Percentiles rank a stretch among this genome's conserved stretches.
These are phyloP conservation scores for Hemicrepidius hirtus DNA, from an alignment of 2,888 invertebrate species.

Conservation along the genomic window DNA sequence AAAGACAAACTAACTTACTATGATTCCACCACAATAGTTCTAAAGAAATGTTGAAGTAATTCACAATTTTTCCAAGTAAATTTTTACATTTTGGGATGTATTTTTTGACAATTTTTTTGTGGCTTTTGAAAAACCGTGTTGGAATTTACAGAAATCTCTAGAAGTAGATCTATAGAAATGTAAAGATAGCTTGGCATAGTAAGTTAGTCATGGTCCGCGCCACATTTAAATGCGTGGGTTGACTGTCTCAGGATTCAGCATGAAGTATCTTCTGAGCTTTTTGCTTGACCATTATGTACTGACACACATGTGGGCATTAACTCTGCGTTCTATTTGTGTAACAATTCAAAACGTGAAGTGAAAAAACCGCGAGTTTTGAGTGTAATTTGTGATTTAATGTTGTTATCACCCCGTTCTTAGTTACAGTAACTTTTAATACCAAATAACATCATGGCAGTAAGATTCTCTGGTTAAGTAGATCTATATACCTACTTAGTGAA, in stretches of 20 bases:
- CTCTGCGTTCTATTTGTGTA: slow-evolving; percentile 30
- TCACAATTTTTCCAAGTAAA: too few relatives aligned
- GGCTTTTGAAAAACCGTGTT: slow-evolving; percentile 25
- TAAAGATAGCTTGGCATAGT: slow-evolving; percentile 45
- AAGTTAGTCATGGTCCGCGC: slow-evolving; percentile 41
- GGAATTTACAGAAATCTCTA: slow-evolving; percentile 30
- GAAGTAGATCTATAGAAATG: slow-evolving; percentile 41
- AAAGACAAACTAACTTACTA: too few relatives aligned
- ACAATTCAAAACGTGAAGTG: slow-evolving; percentile 24
- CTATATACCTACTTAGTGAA: slow-evolving; percentile 25
- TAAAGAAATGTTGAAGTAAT: too few relatives aligned
- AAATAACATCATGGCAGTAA: slow-evolving; percentile 10
- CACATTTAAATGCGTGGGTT: slow-evolving; percentile 43
- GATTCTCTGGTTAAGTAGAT: slow-evolving; percentile 22
- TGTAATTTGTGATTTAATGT: slow-evolving; percentile 9
- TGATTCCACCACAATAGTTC: too few relatives aligned
- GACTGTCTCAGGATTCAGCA: slow-evolving; percentile 37
- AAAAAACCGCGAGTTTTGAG: slow-evolving; percentile 8
- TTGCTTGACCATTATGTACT: slow-evolving; percentile 35
- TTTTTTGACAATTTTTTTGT: too few relatives aligned
- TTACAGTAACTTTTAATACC: not conserved
- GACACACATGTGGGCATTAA: slow-evolving; percentile 38
- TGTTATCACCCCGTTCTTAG: not conserved
- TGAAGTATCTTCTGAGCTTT: slow-evolving; percentile 35
- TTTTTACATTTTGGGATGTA: too few relatives aligned